A percentile compares a stretch with the other conserved stretches of the same genome.
Evolutionary conservation across 2,888 invertebrate genomes (phyloP).

Genomic region (Cryptocephalus primarius): DNA sequence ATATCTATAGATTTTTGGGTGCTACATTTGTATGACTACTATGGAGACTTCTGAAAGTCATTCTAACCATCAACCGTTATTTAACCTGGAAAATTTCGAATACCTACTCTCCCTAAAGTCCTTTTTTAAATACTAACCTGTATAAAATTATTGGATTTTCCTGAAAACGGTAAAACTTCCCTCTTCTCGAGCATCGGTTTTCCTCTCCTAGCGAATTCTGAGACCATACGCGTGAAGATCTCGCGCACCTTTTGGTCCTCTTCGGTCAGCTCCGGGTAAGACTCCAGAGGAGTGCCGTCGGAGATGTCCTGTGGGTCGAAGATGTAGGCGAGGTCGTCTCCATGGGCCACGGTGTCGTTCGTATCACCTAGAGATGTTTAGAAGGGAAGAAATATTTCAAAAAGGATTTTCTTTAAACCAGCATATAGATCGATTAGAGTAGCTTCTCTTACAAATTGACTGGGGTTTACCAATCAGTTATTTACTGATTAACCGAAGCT

Average conservation of each 20-base stretch:
- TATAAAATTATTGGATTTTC: constrained; percentile 42
- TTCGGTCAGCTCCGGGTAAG: constrained; percentile 25
- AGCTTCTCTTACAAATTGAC: no score
- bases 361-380: constrained; percentile 2
- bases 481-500: no score
- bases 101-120: no score
- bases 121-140: no score
- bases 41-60: no score
- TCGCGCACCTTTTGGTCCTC: constrained; percentile 56
- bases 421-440: no score
- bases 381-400: neutral
- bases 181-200: constrained; percentile 30
- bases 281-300: constrained; percentile 21
- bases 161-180: constrained; percentile 34
- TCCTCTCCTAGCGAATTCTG: constrained; percentile 52
- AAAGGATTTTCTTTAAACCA: no score
- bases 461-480: no score
- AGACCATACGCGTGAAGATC: constrained; percentile 52
- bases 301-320: constrained; percentile 54
- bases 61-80: no score
- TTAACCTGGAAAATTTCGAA: no score
- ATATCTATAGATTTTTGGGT: no score
- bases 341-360: constrained; percentile 47
- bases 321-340: constrained; percentile 61
- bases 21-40: no score